These are phyloP conservation scores for Sebastiscus albofasciatus DNA, from an alignment of 2,797 vertebrate species.

Conservation along the genomic window DNA sequence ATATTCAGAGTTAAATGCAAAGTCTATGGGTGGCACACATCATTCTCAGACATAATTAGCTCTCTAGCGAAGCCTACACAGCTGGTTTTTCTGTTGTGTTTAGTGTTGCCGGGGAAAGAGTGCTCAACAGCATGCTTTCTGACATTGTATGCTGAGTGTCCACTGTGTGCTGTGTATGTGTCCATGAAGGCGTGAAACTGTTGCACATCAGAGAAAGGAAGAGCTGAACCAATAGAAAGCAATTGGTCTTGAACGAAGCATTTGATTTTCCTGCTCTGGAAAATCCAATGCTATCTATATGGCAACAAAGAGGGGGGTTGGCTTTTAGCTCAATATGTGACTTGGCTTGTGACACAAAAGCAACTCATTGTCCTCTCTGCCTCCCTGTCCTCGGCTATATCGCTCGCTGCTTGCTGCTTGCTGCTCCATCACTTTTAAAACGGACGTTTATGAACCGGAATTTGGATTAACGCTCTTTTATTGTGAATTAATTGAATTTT, in stretches of 20 bases:
- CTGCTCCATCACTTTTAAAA: slow-evolving; percentile 32
- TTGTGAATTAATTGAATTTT: background rate
- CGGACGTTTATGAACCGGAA: background rate
- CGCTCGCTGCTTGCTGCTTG: slow-evolving; percentile 21
- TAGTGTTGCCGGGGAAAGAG: slow-evolving; percentile 23
- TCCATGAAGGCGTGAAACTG: slow-evolving; percentile 55
- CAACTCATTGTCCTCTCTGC: slow-evolving; percentile 61
- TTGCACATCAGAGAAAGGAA: slow-evolving; percentile 61
- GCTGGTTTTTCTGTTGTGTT: background rate
- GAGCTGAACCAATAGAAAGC: slow-evolving; percentile 66
- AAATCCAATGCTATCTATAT: slow-evolving; percentile 79
- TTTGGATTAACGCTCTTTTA: slow-evolving; percentile 6
- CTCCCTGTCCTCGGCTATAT: slow-evolving; percentile 32
- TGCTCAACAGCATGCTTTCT: background rate
- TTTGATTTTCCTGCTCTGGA: slow-evolving; percentile 81
- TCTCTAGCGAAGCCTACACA: background rate
- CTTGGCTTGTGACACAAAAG: slow-evolving; percentile 63
- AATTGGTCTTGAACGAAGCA: slow-evolving; percentile 75
- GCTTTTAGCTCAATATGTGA: slow-evolving; percentile 73
- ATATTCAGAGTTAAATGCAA: background rate
- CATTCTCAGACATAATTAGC: slow-evolving; percentile 3
- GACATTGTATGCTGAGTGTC: slow-evolving; percentile 21
- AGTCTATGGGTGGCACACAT: background rate
- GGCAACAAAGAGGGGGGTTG: slow-evolving; percentile 41
- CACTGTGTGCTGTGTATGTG: slow-evolving; percentile 34